Base-by-base conservation (phyloP, 2,113 vertebrate species). In the Vombatus ursinus region DNA sequence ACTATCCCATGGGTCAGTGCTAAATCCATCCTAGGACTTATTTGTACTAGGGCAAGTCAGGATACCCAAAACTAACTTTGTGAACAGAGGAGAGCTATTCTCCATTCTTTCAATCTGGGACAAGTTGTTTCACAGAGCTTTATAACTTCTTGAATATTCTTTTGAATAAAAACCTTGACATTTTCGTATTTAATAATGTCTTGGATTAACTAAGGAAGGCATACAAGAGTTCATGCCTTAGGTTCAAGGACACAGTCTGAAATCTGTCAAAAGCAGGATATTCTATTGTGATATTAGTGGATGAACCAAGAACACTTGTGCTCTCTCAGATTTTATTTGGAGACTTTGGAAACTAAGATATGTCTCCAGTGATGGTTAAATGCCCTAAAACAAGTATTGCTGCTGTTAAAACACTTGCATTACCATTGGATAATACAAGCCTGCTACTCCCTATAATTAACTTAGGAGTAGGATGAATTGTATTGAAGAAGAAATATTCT, bases 121-220 rank as follows among this genome's bases (percentile, higher is more conserved):
- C n/a, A n/a, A 95, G 26, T 0, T 93, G 0, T 92, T 37, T 89
- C 51, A 19, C 92, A 50, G 94, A 3, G 3, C 1, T 52, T 0
- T 19, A 37, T 1, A 2, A 2, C 26, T 51, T 61, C 19, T 22
- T 89, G 2, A 10, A 28, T 57, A 89, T 11, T 50, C 53, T 96
- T 93, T 96, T n/a, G 84, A 95, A 37, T 37, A 93, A 97, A 51
- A 4, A 48, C 31, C 57, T 90, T 61, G 51, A 28, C 89, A 52
- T 53, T 51, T 57, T 95, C 0, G 26, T 23, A 84, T n/a, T 49
- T 92, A 91, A 50, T 96, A 90, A 90, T 19, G 26, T 2, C 54
- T 54, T 93, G 8, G 23, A 77, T 90, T 93, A 61, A 37, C 3
- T 37, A 52, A 93, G 8, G 1, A 52, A 93, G 8, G 1, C 84